Evolutionary conservation across 2,888 invertebrate species (phyloP).

Genomic region (Labia minor): DNA sequence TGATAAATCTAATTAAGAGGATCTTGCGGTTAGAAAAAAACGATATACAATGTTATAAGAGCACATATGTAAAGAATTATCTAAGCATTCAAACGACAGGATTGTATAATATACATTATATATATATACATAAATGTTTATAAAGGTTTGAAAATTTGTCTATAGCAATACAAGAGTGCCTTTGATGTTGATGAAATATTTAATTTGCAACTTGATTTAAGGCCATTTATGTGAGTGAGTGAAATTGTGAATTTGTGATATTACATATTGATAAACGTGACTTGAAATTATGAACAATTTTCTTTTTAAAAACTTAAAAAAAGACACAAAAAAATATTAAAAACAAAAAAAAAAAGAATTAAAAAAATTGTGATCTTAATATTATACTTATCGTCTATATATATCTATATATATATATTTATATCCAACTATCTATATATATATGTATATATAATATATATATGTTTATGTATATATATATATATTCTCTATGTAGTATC

Average conservation of each 20-base stretch:
- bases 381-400: too few relatives aligned
- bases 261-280: neutral
- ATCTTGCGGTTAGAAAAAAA: neutral
- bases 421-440: too few relatives aligned
- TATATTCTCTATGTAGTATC: neutral
- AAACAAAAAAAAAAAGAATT: neutral
- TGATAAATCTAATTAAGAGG: neutral
- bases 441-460: too few relatives aligned
- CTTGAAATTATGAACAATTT: neutral
- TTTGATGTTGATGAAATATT: neutral
- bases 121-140: neutral
- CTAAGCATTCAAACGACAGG: neutral
- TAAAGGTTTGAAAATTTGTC: neutral
- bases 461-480: too few relatives aligned
- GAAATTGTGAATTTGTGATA: constrained; percentile 4
- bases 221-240: neutral
- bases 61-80: neutral
- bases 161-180: constrained; percentile 7
- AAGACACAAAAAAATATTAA: neutral
- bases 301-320: neutral
- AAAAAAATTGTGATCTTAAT: neutral
- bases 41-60: neutral
- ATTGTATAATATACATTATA: constrained; percentile 6
- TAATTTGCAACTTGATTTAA: neutral
- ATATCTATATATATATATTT: too few relatives aligned